phyloP scores from a whole-genome alignment of 1,140 invertebrate genomes.

The Lordiphosa stackelbergi region DNA sequence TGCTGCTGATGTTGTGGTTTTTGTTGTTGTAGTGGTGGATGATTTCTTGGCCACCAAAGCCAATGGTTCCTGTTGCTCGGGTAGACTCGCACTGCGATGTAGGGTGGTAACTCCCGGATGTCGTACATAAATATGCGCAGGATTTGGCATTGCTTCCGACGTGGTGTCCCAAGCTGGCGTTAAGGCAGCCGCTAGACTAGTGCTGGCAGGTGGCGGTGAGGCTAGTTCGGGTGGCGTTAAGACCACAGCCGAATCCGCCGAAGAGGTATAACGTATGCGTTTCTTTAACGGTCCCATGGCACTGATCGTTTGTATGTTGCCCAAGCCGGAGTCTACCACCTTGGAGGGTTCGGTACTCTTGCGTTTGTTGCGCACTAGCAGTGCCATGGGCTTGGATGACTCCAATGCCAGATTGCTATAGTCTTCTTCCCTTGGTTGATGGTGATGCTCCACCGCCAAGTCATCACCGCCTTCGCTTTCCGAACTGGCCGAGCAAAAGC shows the following conservation, averaged over 20 bases:
- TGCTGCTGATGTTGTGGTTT: too few species aligned
- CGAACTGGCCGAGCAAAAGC: constrained; percentile 83
- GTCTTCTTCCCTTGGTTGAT: constrained; percentile 82
- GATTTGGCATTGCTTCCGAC: constrained; percentile 59
- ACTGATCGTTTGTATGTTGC: constrained; percentile 5
- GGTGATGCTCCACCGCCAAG: constrained; percentile 49
- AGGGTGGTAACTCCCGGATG: constrained; percentile 77
- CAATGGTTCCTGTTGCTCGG: constrained; percentile 65
- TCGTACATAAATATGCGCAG: constrained; percentile 69
- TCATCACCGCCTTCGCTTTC: constrained; percentile 80
- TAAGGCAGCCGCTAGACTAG: constrained; percentile 42
- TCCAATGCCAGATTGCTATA: constrained; percentile 82
- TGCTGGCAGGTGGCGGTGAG: constrained; percentile 64
- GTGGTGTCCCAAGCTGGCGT: constrained; percentile 70
- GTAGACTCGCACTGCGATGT: constrained; percentile 54
- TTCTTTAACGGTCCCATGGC: constrained; percentile 82
- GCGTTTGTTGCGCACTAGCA: constrained; percentile 81
- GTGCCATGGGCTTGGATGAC: constrained; percentile 80
- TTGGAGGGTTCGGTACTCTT: constrained; percentile 84
- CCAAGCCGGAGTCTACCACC: constrained; percentile 36
- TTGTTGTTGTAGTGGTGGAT: constrained; percentile 5
- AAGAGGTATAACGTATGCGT: constrained; percentile 78
- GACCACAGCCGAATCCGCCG: constrained; percentile 53
- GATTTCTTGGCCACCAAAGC: constrained; percentile 50
- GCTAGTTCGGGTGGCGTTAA: constrained; percentile 51